These are phyloP conservation scores for Amblyopsis hoosieri DNA, from an alignment of 2,797 vertebrate genomes.

Conservation along the genomic window DNA sequence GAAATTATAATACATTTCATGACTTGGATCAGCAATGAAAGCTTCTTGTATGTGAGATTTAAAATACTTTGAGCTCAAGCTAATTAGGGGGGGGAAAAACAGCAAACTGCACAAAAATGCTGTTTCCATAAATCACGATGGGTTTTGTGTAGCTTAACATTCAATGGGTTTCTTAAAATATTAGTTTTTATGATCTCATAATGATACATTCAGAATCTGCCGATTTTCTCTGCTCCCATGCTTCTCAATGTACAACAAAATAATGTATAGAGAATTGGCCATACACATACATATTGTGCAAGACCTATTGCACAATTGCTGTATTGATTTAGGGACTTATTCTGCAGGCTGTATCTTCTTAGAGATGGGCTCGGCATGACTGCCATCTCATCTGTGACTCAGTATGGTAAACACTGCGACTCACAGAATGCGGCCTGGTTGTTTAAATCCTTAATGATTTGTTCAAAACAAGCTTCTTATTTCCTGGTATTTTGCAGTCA, in stretches of 20 bases:
- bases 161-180: too few relatives aligned
- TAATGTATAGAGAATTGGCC: constrained; percentile 22
- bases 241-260: constrained; percentile 14
- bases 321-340: constrained; percentile 11
- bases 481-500: constrained; percentile 45
- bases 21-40: constrained; percentile 1
- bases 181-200: too few relatives aligned
- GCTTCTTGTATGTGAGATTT: not conserved
- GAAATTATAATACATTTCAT: constrained; percentile 28
- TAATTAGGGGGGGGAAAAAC: too few relatives aligned
- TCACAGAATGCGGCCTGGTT: constrained; percentile 16
- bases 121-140: too few relatives aligned
- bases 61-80: too few relatives aligned
- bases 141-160: too few relatives aligned
- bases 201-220: constrained; percentile 1
- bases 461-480: constrained; percentile 21
- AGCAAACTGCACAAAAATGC: too few relatives aligned
- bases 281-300: constrained; percentile 8
- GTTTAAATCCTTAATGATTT: constrained; percentile 19
- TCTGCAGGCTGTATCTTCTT: constrained; percentile 3
- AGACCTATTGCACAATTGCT: constrained; percentile 15
- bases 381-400: constrained; percentile 17
- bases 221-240: not conserved
- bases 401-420: constrained; percentile 15
- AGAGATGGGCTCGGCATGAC: constrained; percentile 3